Conservation (phyloP, 1,140 invertebrate genomes). For the Camponotus vicinus region DNA sequence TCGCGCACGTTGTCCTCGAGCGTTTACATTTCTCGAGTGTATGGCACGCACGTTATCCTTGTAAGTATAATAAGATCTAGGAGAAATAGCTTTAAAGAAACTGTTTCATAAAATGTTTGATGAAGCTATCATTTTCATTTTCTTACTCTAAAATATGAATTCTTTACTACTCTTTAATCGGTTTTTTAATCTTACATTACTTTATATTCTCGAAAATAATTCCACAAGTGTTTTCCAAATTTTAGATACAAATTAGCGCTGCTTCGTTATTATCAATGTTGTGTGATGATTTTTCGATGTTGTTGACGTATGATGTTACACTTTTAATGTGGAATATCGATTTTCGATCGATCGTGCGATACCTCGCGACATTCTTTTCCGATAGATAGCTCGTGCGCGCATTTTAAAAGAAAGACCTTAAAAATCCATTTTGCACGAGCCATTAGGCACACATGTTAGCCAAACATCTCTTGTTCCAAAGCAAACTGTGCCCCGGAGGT, state of each 20-base stretch:
- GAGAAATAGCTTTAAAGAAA: neutral
- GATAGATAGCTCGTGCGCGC: conserved; percentile 25
- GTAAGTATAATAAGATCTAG: neutral
- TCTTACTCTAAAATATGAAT: neutral
- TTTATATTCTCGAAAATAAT: neutral
- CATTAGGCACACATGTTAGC: conserved; percentile 80
- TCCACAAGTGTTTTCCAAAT: neutral
- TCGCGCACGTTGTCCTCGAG: conserved; percentile 2
- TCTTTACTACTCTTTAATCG: neutral
- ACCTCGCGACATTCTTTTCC: conserved; percentile 14
- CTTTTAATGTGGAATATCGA: conserved; percentile 31
- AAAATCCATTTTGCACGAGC: conserved; percentile 80
- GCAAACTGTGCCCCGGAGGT: conserved; percentile 72
- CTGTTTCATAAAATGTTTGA: neutral
- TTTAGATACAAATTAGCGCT: neutral
- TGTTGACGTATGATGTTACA: neutral
- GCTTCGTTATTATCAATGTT: conserved; percentile 26
- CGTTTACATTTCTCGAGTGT: conserved; percentile 57
- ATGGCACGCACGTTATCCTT: conserved; percentile 4
- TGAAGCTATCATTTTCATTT: neutral
- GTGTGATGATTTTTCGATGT: conserved; percentile 59
- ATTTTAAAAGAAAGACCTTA: conserved; percentile 72
- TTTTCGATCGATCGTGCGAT: conserved; percentile 64
- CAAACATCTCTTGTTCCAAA: conserved; percentile 79
- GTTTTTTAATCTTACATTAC: neutral